A percentile compares a stretch with the other conserved stretches of the same genome.
phyloP scores from a whole-genome alignment of 2,113 vertebrate species.

The Probosciger aterrimus region DNA sequence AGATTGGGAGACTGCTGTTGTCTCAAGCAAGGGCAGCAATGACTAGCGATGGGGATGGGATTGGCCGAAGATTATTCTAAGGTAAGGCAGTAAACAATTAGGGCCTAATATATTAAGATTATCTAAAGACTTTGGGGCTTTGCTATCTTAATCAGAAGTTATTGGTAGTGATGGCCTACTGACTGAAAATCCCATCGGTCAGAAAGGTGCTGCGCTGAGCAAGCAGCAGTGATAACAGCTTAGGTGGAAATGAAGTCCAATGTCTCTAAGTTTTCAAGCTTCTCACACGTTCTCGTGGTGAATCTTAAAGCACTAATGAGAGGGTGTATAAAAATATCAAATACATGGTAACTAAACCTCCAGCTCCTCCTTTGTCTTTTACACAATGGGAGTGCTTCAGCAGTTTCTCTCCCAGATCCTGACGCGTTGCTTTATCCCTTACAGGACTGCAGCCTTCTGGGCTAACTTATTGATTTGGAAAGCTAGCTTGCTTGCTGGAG shows the following conservation, averaged over 20 bases:
- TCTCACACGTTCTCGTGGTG: neutral
- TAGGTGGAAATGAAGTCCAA: neutral
- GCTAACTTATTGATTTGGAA: conserved; percentile 27
- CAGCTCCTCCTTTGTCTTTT: conserved; percentile 6
- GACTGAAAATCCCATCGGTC: neutral
- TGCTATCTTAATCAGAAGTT: neutral
- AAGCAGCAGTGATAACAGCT: neutral
- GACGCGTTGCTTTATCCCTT: neutral
- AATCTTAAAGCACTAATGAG: neutral
- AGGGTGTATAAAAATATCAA: neutral
- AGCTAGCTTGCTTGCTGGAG: neutral
- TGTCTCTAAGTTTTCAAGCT: neutral
- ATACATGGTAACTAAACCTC: neutral
- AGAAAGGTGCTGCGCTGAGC: neutral
- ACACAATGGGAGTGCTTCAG: neutral
- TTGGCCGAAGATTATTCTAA: neutral
- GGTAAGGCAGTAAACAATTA: neutral
- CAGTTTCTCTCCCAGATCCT: conserved; percentile 16
- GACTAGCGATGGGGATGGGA: neutral
- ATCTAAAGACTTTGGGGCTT: neutral
- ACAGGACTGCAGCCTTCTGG: neutral
- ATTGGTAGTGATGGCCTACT: neutral
- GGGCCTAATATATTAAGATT: neutral
- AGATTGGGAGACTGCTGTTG: neutral
- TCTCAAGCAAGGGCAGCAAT: neutral